Evolutionary conservation across 2,888 invertebrate species (phyloP), one percentile per base, ranked within the genome.

Genomic region (Phaedon cochleariae): DNA sequence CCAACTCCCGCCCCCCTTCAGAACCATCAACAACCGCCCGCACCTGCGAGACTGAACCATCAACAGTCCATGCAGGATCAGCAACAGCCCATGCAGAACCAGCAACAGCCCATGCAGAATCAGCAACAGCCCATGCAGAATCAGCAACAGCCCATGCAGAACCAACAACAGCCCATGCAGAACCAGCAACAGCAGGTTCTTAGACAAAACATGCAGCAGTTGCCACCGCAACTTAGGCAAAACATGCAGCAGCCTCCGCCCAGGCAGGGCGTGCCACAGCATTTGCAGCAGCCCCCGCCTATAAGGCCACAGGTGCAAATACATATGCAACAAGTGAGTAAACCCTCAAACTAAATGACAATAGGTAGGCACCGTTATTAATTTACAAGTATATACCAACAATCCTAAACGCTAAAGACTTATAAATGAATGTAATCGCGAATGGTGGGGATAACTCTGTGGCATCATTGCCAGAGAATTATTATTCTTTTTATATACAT

Each of bases 1-100:
- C 78, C 73, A n/a, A n/a, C n/a, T n/a, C n/a, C n/a, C n/a, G n/a
- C n/a, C n/a, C n/a, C n/a, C n/a, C n/a, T n/a, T 20, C 20, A n/a
- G 31, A 12, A 5, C 60, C 17, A 5, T 29, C 55, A 55, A 21
- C 61, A 61, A 21, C 62, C 21, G n/a, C 62, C 53, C 1, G 45
- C 54, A 0, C 61, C 55, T 10, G 7, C 20, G 17, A 20, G 45
- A 2, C 20, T 20, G 1, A 20, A 37, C 17, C 65, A 57, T 12
- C 79, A 59, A 72, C 79, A 74, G 74, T n/a, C n/a, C n/a, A n/a
- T n/a, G n/a, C n/a, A n/a, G n/a, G 68, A 64, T 60, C 68, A 63
- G n/a, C 65, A 60, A 21, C 59, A 46, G 17, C 49, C 67, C 22
- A 60, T 61, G 37, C 63, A 59, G 48, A 53, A 62, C 22, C 68